A percentile compares a stretch with the other conserved stretches of the same genome.
Conservation (phyloP, 2,888 invertebrate genomes). For the Myathropa florea region DNA sequence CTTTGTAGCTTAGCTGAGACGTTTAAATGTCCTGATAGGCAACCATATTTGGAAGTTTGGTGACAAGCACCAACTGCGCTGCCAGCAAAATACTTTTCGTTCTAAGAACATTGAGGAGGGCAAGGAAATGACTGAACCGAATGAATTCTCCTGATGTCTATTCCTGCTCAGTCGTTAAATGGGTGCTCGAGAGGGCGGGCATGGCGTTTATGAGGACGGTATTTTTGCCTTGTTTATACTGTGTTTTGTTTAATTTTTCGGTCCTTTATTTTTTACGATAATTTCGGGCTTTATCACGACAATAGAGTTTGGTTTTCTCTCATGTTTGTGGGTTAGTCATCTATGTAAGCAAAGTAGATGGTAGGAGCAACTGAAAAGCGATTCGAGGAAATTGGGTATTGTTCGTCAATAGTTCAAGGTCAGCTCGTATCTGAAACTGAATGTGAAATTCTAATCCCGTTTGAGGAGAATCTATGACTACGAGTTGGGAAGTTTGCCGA, state of each 20-base stretch:
- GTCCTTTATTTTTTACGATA: conserved; percentile 9
- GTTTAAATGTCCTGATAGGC: conserved; percentile 3
- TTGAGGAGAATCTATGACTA: too few relatives aligned
- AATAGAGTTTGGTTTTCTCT: too few relatives aligned
- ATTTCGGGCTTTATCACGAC: not conserved
- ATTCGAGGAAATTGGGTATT: too few relatives aligned
- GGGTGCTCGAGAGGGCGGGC: not conserved
- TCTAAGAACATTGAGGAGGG: not conserved
- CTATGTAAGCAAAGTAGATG: too few relatives aligned
- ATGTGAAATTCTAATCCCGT: too few relatives aligned
- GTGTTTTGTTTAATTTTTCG: not conserved
- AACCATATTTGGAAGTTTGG: not conserved
- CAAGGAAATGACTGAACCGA: not conserved
- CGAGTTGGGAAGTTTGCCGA: too few relatives aligned
- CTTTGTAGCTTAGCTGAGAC: not conserved
- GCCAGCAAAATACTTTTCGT: not conserved
- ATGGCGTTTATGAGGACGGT: conserved; percentile 1
- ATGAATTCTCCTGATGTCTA: not conserved
- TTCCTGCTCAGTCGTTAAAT: conserved; percentile 1
- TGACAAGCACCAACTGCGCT: conserved; percentile 11
- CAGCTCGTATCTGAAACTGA: too few relatives aligned
- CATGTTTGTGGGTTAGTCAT: too few relatives aligned
- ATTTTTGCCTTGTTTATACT: not conserved
- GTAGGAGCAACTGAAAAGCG: too few relatives aligned
- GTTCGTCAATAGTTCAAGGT: too few relatives aligned